These are phyloP conservation scores for Steinernema hermaphroditum DNA, from an alignment of 2,888 invertebrate genomes.

Conservation along the genomic window DNA sequence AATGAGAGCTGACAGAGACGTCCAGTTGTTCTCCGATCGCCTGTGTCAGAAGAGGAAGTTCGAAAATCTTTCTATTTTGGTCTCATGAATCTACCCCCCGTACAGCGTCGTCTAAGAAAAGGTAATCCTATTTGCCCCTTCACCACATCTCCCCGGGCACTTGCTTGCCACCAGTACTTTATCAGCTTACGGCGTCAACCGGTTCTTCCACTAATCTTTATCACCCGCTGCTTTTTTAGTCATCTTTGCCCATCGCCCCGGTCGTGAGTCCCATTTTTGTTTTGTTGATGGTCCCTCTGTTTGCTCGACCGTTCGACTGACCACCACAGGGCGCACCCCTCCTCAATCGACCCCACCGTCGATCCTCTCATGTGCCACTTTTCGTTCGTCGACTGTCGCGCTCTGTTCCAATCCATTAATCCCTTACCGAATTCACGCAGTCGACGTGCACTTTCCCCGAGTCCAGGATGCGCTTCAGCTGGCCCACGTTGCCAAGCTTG, in stretches of 20 bases:
- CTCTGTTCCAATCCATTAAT: neutral
- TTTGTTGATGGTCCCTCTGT: slow-evolving; percentile 11
- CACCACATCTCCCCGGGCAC: neutral
- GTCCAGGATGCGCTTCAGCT: slow-evolving; percentile 80
- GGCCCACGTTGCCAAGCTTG: slow-evolving; percentile 79
- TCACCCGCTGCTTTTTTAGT: slow-evolving; percentile 27
- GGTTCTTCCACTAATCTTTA: slow-evolving; percentile 27
- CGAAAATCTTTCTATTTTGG: slow-evolving; percentile 20
- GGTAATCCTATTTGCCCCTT: slow-evolving; percentile 27
- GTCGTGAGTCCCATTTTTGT: slow-evolving; percentile 30
- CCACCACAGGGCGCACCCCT: slow-evolving; percentile 27
- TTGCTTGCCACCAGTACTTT: slow-evolving; percentile 13
- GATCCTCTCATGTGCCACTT: neutral
- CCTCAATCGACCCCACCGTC: slow-evolving; percentile 4
- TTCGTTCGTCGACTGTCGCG: slow-evolving; percentile 13
- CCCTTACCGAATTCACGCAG: slow-evolving; percentile 83
- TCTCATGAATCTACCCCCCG: slow-evolving; percentile 22
- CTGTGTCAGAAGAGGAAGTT: slow-evolving; percentile 11
- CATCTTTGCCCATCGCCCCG: neutral
- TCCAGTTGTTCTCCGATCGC: slow-evolving; percentile 3
- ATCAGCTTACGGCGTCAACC: slow-evolving; percentile 28
- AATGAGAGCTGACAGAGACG: slow-evolving; percentile 27
- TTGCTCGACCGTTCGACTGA: slow-evolving; percentile 19
- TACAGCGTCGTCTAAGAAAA: neutral
- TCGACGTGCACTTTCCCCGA: slow-evolving; percentile 92